Conservation (phyloP, 2,797 vertebrate genomes). For the Netta rufina region DNA sequence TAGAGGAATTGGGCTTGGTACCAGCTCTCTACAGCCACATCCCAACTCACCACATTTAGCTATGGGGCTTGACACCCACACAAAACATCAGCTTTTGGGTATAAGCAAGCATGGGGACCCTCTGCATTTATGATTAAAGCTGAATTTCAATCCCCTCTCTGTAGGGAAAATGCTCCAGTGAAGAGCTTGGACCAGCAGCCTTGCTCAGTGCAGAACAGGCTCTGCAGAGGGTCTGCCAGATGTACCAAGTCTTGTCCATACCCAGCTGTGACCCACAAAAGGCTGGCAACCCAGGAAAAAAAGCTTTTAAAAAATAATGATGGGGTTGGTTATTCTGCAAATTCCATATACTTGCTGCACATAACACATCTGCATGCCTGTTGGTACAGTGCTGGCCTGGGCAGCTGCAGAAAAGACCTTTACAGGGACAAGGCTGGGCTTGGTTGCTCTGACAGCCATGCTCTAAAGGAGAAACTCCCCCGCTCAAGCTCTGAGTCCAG, state of each 20-base stretch:
- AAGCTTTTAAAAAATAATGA: neutral
- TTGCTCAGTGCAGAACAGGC: neutral
- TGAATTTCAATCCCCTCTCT: neutral
- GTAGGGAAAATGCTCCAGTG: neutral
- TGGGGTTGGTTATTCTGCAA: neutral
- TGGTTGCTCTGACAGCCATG: neutral
- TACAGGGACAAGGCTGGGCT: neutral
- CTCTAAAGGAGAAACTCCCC: neutral
- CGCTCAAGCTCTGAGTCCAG: neutral
- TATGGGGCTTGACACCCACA: rapidly evolving
- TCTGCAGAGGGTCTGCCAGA: neutral
- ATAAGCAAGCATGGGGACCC: neutral
- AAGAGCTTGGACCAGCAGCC: neutral
- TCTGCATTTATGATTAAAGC: neutral
- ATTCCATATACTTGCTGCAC: neutral
- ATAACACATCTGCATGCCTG: neutral
- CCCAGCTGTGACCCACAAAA: neutral
- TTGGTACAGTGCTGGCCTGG: neutral
- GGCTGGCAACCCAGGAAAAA: neutral
- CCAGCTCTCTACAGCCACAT: neutral
- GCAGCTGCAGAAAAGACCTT: neutral
- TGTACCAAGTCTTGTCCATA: neutral
- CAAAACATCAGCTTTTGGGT: neutral
- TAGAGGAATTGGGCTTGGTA: neutral
- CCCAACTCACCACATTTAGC: neutral